These are phyloP conservation scores for Microctonus brassicae DNA, from an alignment of 2,888 invertebrate species.

Conservation along the genomic window DNA sequence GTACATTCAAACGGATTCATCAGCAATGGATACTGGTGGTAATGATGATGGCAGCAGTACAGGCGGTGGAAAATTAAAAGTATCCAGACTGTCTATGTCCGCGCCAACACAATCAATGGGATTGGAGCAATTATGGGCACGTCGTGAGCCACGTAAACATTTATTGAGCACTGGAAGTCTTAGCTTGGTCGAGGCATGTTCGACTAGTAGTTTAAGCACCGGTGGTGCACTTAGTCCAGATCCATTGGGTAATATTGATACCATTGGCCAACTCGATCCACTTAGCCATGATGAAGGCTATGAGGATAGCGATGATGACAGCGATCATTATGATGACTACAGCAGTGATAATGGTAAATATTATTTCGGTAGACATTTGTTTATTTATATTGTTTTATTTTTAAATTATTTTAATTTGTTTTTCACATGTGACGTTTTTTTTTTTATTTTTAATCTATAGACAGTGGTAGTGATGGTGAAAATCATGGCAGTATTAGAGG, in stretches of 20 bases:
- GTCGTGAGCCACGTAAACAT: slow-evolving; percentile 89
- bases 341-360: slow-evolving; percentile 85
- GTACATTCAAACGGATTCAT: slow-evolving; percentile 42
- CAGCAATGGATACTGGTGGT: slow-evolving; percentile 51
- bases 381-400: slow-evolving; percentile 34
- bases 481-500: slow-evolving; percentile 65
- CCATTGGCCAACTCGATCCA: slow-evolving; percentile 47
- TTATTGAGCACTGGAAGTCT: slow-evolving; percentile 85
- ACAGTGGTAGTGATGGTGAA: slow-evolving; percentile 76
- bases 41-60: slow-evolving; percentile 46
- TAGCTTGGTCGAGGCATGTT: slow-evolving; percentile 81
- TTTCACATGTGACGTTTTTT: slow-evolving; percentile 16
- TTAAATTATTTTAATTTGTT: background rate
- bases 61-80: slow-evolving; percentile 67
- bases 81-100: slow-evolving; percentile 84
- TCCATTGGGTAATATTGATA: slow-evolving; percentile 72
- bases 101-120: slow-evolving; percentile 86
- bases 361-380: slow-evolving; percentile 17
- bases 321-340: slow-evolving; percentile 88
- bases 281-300: slow-evolving; percentile 89
- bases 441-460: slow-evolving; percentile 63
- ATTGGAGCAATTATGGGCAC: slow-evolving; percentile 86
- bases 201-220: slow-evolving; percentile 85
- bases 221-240: slow-evolving; percentile 88
- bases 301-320: slow-evolving; percentile 86